These are phyloP conservation scores for Corythornis madagascariensis DNA, from an alignment of 2,113 vertebrate species.

Conservation along the genomic window DNA sequence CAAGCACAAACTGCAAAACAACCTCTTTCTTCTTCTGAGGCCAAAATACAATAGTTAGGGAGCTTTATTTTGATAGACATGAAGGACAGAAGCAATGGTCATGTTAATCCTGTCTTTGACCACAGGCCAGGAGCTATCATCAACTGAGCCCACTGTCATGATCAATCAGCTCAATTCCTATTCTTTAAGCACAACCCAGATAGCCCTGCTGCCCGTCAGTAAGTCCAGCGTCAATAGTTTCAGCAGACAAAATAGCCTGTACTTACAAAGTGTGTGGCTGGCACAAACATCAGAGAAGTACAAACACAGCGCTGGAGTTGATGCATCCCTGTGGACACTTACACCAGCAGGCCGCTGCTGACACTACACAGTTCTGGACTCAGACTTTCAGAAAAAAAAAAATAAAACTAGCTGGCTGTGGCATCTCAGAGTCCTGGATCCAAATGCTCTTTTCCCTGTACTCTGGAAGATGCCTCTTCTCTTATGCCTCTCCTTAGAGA, in stretches of 20 bases:
- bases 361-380: not conserved
- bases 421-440: not conserved
- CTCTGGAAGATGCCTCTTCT: not conserved
- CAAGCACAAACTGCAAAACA: not conserved
- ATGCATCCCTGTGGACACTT: accelerated
- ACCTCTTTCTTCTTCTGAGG: not conserved
- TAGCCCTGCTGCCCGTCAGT: not conserved
- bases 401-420: accelerated
- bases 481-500: not conserved
- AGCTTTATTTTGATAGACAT: not conserved
- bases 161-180: not conserved
- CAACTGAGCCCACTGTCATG: not conserved
- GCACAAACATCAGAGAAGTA: not conserved
- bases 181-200: not conserved
- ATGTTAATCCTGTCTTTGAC: not conserved
- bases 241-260: not conserved
- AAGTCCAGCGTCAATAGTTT: not conserved
- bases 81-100: not conserved
- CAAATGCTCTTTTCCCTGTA: not conserved
- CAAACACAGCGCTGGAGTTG: not conserved
- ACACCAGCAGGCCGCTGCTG: not conserved
- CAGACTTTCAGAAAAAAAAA: not conserved
- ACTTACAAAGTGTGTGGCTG: not conserved
- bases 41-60: not conserved
- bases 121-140: not conserved